Evolutionary conservation across 2,113 vertebrate genomes (phyloP).

Genomic region (Myxocyprinus asiaticus): DNA sequence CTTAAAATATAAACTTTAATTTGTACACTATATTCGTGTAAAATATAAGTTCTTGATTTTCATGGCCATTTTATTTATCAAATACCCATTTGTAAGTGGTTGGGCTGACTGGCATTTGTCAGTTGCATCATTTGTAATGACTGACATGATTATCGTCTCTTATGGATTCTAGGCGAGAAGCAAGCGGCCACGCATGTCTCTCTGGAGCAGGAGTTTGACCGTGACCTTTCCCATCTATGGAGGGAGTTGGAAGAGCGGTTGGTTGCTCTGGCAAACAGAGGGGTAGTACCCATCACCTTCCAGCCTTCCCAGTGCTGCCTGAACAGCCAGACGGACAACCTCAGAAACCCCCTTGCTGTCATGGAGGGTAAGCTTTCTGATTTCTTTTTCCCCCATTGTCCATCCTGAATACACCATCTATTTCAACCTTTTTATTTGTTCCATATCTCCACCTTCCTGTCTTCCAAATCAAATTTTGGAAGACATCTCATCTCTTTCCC

Average conservation of each 20-base stretch:
- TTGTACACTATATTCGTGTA: no score
- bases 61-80: no score
- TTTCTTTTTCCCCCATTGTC: neutral
- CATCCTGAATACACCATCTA: neutral
- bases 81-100: neutral
- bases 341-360: conserved; percentile 86
- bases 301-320: conserved; percentile 92
- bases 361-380: conserved; percentile 80
- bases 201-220: conserved; percentile 94
- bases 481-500: neutral
- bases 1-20: no score
- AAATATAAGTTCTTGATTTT: no score
- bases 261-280: conserved; percentile 83
- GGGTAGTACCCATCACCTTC: conserved; percentile 79
- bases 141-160: neutral
- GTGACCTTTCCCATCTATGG: conserved; percentile 88
- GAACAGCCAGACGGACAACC: conserved; percentile 90
- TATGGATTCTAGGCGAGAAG: conserved; percentile 83
- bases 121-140: no score
- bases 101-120: neutral
- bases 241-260: conserved; percentile 89
- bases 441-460: neutral
- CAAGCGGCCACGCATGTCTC: conserved; percentile 94
- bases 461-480: neutral
- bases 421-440: neutral